Percentiles rank a stretch among this genome's conserved stretches.
Evolutionary conservation across 2,888 invertebrate species (phyloP).

Genomic region (Melanargia galathea): DNA sequence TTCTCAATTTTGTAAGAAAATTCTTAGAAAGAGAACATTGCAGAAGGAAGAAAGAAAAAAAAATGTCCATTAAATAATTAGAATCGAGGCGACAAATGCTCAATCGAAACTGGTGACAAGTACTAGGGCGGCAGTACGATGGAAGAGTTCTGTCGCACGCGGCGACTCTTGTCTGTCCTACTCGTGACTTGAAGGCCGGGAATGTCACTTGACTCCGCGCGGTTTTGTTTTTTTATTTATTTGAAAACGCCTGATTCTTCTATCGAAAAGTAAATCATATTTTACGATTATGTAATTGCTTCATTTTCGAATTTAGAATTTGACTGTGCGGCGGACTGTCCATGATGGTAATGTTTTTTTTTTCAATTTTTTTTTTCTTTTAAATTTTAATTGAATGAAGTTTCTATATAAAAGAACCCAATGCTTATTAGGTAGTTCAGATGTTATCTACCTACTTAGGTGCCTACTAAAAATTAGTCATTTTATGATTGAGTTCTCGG

Average conservation of each 20-base stretch:
- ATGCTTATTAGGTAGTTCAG: constrained; percentile 5
- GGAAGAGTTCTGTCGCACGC: constrained; percentile 48
- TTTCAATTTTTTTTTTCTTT: constrained; percentile 16
- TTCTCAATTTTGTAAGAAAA: too few relatives aligned
- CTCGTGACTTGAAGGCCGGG: constrained; percentile 38
- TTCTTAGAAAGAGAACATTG: not conserved
- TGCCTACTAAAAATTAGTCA: constrained; percentile 48
- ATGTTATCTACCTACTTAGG: constrained; percentile 14
- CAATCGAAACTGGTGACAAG: constrained; percentile 76
- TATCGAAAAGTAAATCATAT: constrained; percentile 23
- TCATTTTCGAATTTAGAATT: constrained; percentile 10
- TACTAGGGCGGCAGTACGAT: constrained; percentile 67
- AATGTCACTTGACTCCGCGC: constrained; percentile 43
- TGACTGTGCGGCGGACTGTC: not conserved
- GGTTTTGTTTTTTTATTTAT: constrained; percentile 30
- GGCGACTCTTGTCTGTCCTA: constrained; percentile 51
- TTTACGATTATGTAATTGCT: too few relatives aligned
- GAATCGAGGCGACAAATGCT: constrained; percentile 58
- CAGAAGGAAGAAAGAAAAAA: not conserved
- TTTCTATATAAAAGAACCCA: not conserved
- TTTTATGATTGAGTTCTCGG: constrained; percentile 56
- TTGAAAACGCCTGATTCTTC: constrained; percentile 22
- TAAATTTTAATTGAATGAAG: not conserved
- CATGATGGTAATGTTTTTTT: too few relatives aligned
- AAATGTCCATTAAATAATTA: constrained; percentile 48